Percentiles rank a stretch among this genome's conserved stretches.
phyloP scores from a whole-genome alignment of 2,797 vertebrate species.

The Pangasius larnaudii region DNA sequence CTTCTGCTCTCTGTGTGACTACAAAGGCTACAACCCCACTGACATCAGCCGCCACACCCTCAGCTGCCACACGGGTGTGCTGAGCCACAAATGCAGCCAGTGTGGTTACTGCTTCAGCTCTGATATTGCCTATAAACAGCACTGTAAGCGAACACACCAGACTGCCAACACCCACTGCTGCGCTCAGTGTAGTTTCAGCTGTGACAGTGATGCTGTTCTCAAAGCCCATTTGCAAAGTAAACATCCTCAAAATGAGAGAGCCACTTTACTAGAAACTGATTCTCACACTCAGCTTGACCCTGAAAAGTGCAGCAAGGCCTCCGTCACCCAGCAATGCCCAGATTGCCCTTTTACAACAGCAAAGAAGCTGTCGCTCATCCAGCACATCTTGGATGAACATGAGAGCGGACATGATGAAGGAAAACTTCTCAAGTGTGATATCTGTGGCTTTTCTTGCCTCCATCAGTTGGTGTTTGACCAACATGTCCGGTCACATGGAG shows the following conservation, averaged over 20 bases:
- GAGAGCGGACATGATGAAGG: slow-evolving; percentile 75
- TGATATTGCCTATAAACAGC: slow-evolving; percentile 87
- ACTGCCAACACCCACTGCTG: slow-evolving; percentile 71
- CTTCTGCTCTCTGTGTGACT: slow-evolving; percentile 89
- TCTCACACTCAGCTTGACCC: slow-evolving; percentile 76
- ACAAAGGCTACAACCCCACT: slow-evolving; percentile 85
- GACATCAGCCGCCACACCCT: slow-evolving; percentile 87
- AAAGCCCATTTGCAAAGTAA: slow-evolving; percentile 81
- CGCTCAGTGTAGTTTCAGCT: slow-evolving; percentile 75
- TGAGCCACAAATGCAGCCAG: slow-evolving; percentile 77
- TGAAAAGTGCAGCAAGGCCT: slow-evolving; percentile 78
- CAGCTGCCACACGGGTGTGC: slow-evolving; percentile 87
- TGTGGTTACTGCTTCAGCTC: slow-evolving; percentile 90
- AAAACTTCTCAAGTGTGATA: slow-evolving; percentile 81
- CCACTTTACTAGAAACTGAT: slow-evolving; percentile 72
- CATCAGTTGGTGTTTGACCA: slow-evolving; percentile 92
- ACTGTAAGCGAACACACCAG: slow-evolving; percentile 81
- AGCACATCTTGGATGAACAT: slow-evolving; percentile 84
- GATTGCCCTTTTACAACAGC: slow-evolving; percentile 85
- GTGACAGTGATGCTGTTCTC: slow-evolving; percentile 76
- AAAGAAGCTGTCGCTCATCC: slow-evolving; percentile 82
- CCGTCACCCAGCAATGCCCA: slow-evolving; percentile 84
- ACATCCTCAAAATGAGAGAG: slow-evolving; percentile 78
- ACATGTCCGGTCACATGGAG: slow-evolving; percentile 90
- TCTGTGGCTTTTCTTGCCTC: slow-evolving; percentile 84